phyloP scores from a whole-genome alignment of 2,888 invertebrate species.

The Spisula subtruncata region DNA sequence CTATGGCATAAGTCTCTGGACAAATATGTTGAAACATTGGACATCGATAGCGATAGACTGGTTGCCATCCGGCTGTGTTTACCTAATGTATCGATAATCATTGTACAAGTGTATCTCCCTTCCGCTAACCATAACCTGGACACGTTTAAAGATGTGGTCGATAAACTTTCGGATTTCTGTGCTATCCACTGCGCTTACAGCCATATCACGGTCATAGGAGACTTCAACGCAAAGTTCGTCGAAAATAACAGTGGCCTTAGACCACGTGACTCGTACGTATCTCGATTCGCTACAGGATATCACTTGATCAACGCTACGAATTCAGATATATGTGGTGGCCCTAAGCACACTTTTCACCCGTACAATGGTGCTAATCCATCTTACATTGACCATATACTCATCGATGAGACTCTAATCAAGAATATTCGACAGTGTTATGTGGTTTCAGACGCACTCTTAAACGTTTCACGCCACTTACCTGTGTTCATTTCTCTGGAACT shows the following conservation, averaged over 20 bases:
- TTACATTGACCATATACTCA: not conserved
- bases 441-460: not conserved
- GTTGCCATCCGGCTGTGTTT: constrained; percentile 24
- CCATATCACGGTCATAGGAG: not conserved
- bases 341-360: not conserved
- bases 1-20: constrained; percentile 34
- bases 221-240: constrained; percentile 4
- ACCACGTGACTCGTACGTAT: too few species aligned
- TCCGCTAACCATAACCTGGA: not conserved
- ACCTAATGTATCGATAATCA: not conserved
- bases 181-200: not conserved
- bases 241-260: not conserved
- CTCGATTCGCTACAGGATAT: too few species aligned
- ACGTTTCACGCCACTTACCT: not conserved
- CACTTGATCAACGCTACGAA: too few species aligned
- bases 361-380: not conserved
- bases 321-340: not conserved
- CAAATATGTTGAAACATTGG: constrained; percentile 19
- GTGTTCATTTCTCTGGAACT: not conserved
- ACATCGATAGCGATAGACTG: constrained; percentile 34
- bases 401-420: not conserved
- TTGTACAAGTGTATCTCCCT: constrained; percentile 21
- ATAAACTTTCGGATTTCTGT: not conserved
- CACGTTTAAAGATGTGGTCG: not conserved
- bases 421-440: not conserved